A percentile compares a stretch with the other conserved stretches of the same genome.
phyloP scores from a whole-genome alignment of 1,140 invertebrate species.

The Macrobrachium rosenbergii region DNA sequence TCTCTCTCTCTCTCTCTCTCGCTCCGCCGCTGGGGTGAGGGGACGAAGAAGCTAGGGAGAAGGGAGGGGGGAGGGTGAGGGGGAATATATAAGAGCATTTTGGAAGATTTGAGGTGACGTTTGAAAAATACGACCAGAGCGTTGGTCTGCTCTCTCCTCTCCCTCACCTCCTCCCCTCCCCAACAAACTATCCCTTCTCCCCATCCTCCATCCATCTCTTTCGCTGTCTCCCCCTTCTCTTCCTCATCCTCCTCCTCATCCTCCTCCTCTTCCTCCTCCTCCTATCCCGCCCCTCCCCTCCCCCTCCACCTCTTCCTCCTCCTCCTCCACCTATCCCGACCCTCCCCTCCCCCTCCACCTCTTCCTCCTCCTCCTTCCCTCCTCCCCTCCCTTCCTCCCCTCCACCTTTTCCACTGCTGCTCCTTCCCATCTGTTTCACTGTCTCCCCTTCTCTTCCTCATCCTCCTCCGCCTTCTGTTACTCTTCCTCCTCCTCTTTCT shows the following conservation, averaged over 20 bases:
- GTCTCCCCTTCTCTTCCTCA: not conserved
- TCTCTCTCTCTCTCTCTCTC: not conserved
- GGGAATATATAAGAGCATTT: constrained; percentile 10
- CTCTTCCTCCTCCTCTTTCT: no score
- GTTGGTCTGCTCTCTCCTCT: not conserved
- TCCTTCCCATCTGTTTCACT: no score
- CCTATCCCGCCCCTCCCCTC: no score
- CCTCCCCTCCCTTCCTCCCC: no score
- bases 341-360: not conserved
- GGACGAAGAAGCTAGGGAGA: not conserved
- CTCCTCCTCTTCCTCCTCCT: not conserved
- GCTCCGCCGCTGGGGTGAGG: not conserved
- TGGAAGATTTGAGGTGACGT: constrained; percentile 39
- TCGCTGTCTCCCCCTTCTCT: not conserved
- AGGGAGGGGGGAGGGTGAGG: not conserved
- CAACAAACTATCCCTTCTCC: no score
- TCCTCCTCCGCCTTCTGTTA: no score
- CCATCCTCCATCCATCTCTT: no score
- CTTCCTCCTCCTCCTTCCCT: no score
- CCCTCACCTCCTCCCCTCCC: not conserved
- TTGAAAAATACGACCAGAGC: constrained; percentile 26
- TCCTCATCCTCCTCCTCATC: not conserved
- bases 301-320: no score
- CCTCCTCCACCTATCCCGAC: no score
- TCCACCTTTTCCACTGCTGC: no score